Percentiles rank a stretch among this genome's conserved stretches.
Conservation (phyloP, 2,888 invertebrate species). For the Crepidodera aurea region DNA sequence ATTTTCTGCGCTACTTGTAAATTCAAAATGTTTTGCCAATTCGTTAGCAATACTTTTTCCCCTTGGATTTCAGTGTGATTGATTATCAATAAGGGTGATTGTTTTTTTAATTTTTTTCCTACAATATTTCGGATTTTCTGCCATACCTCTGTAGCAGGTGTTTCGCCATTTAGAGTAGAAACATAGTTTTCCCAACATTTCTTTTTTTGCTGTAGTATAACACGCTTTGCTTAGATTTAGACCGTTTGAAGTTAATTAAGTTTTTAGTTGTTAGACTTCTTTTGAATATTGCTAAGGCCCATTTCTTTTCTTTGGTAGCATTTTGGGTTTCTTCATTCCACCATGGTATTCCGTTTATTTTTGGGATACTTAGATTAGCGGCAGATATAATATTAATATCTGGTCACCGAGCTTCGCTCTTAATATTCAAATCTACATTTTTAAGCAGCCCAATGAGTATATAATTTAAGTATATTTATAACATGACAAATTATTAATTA, state of each 20-base stretch:
- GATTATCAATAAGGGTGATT: not conserved
- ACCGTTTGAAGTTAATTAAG: slow-evolving; percentile 18
- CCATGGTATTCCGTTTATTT: slow-evolving; percentile 18
- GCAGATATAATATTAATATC: slow-evolving; percentile 14
- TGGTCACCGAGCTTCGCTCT: too few species aligned
- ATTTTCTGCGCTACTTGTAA: not conserved
- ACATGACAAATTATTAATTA: too few species aligned
- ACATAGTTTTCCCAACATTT: slow-evolving; percentile 10
- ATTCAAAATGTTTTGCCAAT: slow-evolving; percentile 18
- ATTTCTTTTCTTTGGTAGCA: slow-evolving; percentile 15
- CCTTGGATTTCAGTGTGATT: not conserved
- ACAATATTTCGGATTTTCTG: slow-evolving; percentile 10
- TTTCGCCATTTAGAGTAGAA: not conserved
- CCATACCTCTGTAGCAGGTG: slow-evolving; percentile 17
- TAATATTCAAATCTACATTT: too few species aligned
- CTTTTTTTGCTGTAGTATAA: slow-evolving; percentile 8
- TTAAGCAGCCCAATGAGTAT: too few species aligned
- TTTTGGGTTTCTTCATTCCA: slow-evolving; percentile 16
- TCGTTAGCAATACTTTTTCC: not conserved
- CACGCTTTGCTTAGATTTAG: slow-evolving; percentile 14
- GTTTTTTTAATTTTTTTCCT: not conserved
- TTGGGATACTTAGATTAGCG: slow-evolving; percentile 16
- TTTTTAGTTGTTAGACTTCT: slow-evolving; percentile 12
- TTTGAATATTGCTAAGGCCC: slow-evolving; percentile 9
- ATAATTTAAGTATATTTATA: too few species aligned